These are phyloP conservation scores for Criorhina ranunculi DNA, from an alignment of 2,888 invertebrate genomes.

Conservation along the genomic window DNA sequence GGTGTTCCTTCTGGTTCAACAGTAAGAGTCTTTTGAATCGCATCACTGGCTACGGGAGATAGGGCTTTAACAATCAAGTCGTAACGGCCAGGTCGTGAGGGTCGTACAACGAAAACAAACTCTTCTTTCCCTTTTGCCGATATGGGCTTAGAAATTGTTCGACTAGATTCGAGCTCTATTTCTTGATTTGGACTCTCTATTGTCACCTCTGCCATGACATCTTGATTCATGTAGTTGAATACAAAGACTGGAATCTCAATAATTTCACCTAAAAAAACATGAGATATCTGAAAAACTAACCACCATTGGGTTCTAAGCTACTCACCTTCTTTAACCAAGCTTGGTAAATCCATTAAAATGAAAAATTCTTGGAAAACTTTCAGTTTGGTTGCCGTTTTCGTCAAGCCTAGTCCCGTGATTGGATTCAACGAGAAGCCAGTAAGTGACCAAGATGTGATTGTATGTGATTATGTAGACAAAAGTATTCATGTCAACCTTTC, in stretches of 20 bases:
- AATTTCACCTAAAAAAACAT: conserved; percentile 90
- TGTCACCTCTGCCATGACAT: conserved; percentile 91
- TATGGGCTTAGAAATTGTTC: background rate
- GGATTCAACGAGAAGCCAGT: conserved; percentile 91
- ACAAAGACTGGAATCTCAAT: conserved; percentile 93
- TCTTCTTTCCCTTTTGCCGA: background rate
- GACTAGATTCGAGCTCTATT: background rate
- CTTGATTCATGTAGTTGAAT: conserved; percentile 91
- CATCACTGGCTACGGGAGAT: conserved; percentile 91
- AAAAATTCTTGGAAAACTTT: conserved; percentile 91
- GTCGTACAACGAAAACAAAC: background rate
- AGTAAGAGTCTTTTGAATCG: conserved; percentile 89
- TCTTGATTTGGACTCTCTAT: conserved; percentile 92
- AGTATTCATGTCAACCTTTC: conserved; percentile 40
- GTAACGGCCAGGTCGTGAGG: conserved; percentile 3
- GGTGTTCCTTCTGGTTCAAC: conserved; percentile 94
- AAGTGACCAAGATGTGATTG: conserved; percentile 92
- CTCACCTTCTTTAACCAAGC: conserved; percentile 89
- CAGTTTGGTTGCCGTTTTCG: conserved; percentile 85
- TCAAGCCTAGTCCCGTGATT: conserved; percentile 89
- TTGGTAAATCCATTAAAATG: conserved; percentile 90
- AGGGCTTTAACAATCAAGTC: conserved; percentile 87
- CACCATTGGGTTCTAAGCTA: no score
- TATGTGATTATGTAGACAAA: conserved; percentile 86
- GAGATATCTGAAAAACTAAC: no score